Percentiles rank a stretch among this genome's conserved stretches.
These are phyloP conservation scores for Noctilio leporinus DNA, from an alignment of 2,113 vertebrate species.

Conservation along the genomic window DNA sequence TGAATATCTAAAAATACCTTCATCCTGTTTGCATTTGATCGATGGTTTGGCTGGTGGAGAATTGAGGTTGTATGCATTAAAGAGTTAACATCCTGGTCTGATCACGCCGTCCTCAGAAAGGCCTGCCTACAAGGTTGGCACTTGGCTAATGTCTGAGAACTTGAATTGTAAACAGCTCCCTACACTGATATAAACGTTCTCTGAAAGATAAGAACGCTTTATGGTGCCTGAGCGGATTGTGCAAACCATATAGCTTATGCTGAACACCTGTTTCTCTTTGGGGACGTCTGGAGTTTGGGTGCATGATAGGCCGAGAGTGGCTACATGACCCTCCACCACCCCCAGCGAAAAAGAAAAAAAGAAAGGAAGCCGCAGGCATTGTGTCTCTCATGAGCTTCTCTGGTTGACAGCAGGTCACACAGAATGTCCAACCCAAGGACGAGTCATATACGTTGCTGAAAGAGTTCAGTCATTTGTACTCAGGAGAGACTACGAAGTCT, in stretches of 20 bases:
- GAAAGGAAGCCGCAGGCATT: neutral
- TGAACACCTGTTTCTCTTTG: neutral
- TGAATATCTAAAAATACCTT: neutral
- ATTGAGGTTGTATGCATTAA: neutral
- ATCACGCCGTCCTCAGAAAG: neutral
- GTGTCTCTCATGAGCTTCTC: neutral
- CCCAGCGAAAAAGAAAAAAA: neutral
- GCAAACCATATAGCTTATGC: neutral
- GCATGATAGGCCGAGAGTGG: no score
- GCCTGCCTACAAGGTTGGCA: neutral
- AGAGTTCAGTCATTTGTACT: neutral
- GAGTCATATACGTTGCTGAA: neutral
- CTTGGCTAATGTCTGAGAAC: neutral
- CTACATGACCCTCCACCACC: neutral
- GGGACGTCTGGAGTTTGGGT: no score
- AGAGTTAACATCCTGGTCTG: neutral
- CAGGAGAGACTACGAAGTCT: neutral
- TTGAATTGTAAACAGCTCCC: neutral
- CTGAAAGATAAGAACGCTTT: neutral
- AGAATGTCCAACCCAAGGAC: neutral
- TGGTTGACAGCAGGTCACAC: neutral
- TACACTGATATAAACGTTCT: neutral
- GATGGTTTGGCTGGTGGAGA: neutral
- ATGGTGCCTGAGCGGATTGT: neutral
- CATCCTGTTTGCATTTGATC: neutral